phyloP scores from a whole-genome alignment of 2,888 invertebrate genomes.

The Apamea epomidion region DNA sequence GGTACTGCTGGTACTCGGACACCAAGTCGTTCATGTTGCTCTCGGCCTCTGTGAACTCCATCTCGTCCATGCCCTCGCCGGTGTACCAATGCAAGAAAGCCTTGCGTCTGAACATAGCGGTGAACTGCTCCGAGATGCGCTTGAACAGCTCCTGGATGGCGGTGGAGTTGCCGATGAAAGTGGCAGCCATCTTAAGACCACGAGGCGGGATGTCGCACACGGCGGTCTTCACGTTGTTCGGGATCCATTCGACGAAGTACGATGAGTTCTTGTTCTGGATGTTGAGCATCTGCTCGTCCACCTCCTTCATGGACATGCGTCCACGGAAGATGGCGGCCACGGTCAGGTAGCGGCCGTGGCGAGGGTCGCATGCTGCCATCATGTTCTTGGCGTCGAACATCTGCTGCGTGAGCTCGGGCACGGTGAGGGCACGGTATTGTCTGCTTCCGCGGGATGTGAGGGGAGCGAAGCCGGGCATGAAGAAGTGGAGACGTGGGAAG shows the following conservation, averaged over 20 bases:
- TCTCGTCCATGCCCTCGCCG: constrained; percentile 99
- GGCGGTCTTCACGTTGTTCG: constrained; percentile 96
- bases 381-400: constrained; percentile 99
- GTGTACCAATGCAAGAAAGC: constrained; percentile 99
- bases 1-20: constrained; percentile 98
- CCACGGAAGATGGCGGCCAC: constrained; percentile 98
- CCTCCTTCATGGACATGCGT: constrained; percentile 98
- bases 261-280: constrained; percentile 98
- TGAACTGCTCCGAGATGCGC: constrained; percentile 97
- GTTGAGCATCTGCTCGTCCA: constrained; percentile 96
- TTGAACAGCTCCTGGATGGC: constrained; percentile 98
- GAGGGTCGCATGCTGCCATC: constrained; percentile 98
- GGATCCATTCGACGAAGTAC: constrained; percentile 98
- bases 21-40: constrained; percentile 99
- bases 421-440: constrained; percentile 96
- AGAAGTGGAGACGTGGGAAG: constrained; percentile 94
- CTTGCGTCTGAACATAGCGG: constrained; percentile 98
- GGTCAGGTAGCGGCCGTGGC: constrained; percentile 97
- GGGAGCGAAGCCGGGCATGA: constrained; percentile 97
- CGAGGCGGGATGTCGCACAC: constrained; percentile 96
- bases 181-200: constrained; percentile 98
- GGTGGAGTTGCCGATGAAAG: constrained; percentile 98
- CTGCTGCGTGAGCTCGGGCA: constrained; percentile 96
- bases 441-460: constrained; percentile 96
- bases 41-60: constrained; percentile 98